These are phyloP conservation scores for Rutilus rutilus DNA, from an alignment of 2,113 vertebrate species.

Conservation along the genomic window DNA sequence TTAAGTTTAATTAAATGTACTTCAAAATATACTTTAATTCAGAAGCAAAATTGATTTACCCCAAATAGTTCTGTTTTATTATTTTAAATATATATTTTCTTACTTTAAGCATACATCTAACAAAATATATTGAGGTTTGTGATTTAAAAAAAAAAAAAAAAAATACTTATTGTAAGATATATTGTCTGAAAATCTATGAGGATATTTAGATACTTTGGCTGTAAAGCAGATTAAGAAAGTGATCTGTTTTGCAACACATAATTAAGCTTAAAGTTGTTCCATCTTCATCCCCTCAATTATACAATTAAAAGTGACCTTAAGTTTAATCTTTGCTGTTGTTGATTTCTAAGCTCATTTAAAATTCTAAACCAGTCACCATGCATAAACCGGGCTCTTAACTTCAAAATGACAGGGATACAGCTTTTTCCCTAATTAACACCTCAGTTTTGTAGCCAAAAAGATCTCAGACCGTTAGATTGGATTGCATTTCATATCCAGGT, in stretches of 20 bases:
- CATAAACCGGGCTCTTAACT: not conserved
- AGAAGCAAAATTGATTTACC: no score
- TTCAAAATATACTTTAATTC: no score
- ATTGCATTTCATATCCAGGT: not conserved
- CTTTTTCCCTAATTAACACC: constrained; percentile 31
- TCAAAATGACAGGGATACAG: not conserved
- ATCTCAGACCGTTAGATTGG: constrained; percentile 36
- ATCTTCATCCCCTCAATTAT: not conserved
- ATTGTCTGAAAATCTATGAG: no score
- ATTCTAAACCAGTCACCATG: not conserved
- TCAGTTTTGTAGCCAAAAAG: constrained; percentile 19
- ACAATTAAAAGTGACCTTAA: not conserved
- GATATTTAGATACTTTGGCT: not conserved
- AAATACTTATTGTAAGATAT: no score
- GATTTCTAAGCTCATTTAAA: not conserved
- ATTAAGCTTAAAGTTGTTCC: not conserved
- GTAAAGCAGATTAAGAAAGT: not conserved
- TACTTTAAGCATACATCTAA: not conserved
- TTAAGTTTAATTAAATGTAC: no score
- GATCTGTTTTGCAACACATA: not conserved
- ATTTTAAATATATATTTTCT: not conserved
- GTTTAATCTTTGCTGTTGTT: constrained; percentile 23
- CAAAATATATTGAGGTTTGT: not conserved
- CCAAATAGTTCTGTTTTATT: no score
- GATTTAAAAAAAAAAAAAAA: not conserved